Conservation (phyloP, 2,797 vertebrate species). For the Chelonia mydas region DNA sequence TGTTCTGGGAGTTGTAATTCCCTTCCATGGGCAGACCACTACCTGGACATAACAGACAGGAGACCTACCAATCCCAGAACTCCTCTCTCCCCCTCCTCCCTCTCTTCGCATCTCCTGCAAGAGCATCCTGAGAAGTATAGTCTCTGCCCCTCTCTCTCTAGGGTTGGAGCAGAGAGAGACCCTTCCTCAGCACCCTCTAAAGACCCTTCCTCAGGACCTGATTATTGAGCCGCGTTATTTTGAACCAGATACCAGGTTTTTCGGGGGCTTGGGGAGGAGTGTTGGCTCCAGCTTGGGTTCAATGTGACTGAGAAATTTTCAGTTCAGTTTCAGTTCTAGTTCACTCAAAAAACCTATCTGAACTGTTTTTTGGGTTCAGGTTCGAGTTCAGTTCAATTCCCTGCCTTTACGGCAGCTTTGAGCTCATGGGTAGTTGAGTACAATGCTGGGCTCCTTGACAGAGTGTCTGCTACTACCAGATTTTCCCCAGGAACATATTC, state of each 20-base stretch:
- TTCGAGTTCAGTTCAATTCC: neutral
- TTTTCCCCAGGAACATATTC: too few species aligned
- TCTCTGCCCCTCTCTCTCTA: too few species aligned
- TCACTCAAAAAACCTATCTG: too few species aligned
- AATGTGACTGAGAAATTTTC: neutral
- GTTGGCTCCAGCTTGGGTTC: neutral
- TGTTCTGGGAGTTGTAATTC: too few species aligned
- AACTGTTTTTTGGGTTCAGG: neutral
- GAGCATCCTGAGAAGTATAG: too few species aligned
- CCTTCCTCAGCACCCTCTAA: too few species aligned
- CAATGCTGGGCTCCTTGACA: neutral
- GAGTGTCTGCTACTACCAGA: neutral
- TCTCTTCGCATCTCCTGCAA: too few species aligned
- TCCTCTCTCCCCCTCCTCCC: too few species aligned
- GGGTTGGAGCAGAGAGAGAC: neutral
- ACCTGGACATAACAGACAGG: too few species aligned
- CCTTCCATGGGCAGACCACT: too few species aligned
- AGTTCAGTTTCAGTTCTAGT: neutral
- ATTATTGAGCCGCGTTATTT: neutral
- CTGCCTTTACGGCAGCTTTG: neutral
- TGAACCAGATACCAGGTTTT: neutral
- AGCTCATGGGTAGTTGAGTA: neutral
- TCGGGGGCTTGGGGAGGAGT: too few species aligned
- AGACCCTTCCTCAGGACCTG: neutral
- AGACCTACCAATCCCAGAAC: too few species aligned